Percentiles rank a stretch among this genome's conserved stretches.
Evolutionary conservation across 2,797 vertebrate genomes (phyloP).

Genomic region (Zonotrichia albicollis): DNA sequence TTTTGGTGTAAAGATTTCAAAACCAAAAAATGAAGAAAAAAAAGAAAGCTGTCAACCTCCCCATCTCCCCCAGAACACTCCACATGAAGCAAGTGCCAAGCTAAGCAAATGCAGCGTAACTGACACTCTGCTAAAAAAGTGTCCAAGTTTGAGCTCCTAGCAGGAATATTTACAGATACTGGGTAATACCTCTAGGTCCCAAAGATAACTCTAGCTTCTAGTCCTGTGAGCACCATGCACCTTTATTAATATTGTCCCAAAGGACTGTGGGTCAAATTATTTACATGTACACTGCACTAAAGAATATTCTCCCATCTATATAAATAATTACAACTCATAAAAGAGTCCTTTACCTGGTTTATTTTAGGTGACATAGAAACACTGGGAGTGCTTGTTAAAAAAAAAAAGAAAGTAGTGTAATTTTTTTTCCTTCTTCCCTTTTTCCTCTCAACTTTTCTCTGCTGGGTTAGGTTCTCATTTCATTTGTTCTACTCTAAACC

Average conservation of each 20-base stretch:
- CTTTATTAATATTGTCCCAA: background rate
- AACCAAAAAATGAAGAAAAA: background rate
- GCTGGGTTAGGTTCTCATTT: background rate
- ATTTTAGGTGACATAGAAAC: background rate
- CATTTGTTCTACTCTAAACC: background rate
- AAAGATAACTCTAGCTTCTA: background rate
- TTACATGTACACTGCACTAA: background rate
- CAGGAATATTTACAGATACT: background rate
- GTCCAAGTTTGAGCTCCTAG: background rate
- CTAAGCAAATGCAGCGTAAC: background rate
- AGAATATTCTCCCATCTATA: background rate
- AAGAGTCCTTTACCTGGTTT: background rate
- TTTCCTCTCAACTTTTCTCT: background rate
- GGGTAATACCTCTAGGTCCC: background rate
- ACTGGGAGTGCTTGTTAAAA: background rate
- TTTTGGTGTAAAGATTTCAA: background rate
- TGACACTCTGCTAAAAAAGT: background rate
- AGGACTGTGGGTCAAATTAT: background rate
- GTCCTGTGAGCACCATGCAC: background rate
- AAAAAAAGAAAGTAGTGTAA: accelerated
- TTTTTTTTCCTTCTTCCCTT: background rate
- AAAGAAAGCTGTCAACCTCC: background rate
- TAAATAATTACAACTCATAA: background rate
- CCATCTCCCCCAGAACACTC: background rate
- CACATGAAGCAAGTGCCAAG: background rate